Conservation (phyloP, 2,888 invertebrate genomes). For the Drosophila siamana region DNA sequence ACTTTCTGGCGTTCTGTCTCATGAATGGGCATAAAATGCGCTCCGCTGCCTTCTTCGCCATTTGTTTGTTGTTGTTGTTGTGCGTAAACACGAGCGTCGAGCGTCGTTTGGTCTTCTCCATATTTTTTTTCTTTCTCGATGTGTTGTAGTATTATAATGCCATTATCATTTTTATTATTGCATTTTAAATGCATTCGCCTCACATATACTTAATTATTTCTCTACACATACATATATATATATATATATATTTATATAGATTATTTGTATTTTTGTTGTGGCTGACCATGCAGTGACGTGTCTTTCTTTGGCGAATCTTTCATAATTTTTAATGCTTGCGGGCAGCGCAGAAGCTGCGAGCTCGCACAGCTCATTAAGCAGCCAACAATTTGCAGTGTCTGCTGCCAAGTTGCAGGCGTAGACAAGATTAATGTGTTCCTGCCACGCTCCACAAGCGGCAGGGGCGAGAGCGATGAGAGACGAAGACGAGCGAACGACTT, state of each 20-base stretch:
- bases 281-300: too few species aligned
- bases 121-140: background rate
- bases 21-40: constrained; percentile 74
- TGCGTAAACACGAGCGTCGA: too few species aligned
- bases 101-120: too few species aligned
- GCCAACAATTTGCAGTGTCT: constrained; percentile 47
- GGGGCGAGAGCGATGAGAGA: background rate
- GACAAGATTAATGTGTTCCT: constrained; percentile 72
- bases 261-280: constrained; percentile 4
- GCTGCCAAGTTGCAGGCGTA: constrained; percentile 51
- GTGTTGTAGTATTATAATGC: constrained; percentile 72
- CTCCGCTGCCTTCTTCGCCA: constrained; percentile 53
- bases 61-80: too few species aligned
- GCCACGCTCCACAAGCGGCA: too few species aligned
- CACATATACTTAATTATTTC: too few species aligned
- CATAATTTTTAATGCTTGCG: constrained; percentile 76
- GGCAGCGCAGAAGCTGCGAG: constrained; percentile 15
- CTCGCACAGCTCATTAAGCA: constrained; percentile 60
- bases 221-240: constrained; percentile 15
- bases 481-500: constrained; percentile 8
- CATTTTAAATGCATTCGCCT: constrained; percentile 76
- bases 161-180: constrained; percentile 79
- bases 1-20: constrained; percentile 60
- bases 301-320: constrained; percentile 34
- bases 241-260: constrained; percentile 10